These are phyloP conservation scores for Sebastolobus altivelis DNA, from an alignment of 2,797 vertebrate species.

Conservation along the genomic window DNA sequence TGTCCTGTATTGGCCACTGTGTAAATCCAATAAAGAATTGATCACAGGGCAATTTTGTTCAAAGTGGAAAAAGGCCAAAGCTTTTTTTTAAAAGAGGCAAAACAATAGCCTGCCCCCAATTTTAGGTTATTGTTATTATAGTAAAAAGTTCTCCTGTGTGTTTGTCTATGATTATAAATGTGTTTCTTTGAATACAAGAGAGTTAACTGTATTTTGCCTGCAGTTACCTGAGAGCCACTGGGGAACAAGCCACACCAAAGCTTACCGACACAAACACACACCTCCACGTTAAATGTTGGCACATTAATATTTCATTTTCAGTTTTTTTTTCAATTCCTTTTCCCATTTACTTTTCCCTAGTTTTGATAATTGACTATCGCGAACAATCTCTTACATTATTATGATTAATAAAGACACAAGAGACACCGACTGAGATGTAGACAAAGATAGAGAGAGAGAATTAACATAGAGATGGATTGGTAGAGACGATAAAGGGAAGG, in stretches of 20 bases:
- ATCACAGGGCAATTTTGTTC: constrained; percentile 29
- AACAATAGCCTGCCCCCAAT: neutral
- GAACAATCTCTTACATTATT: neutral
- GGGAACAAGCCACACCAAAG: neutral
- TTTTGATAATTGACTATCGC: neutral
- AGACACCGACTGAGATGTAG: neutral
- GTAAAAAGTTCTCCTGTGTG: neutral
- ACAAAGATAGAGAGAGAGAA: neutral
- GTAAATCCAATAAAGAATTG: constrained; percentile 49
- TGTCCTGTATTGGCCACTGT: constrained; percentile 32
- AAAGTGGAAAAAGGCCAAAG: constrained; percentile 24
- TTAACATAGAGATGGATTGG: neutral
- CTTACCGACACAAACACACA: neutral
- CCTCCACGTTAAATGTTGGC: neutral
- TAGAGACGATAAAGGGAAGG: neutral
- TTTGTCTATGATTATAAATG: constrained; percentile 3
- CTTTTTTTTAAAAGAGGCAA: constrained; percentile 5
- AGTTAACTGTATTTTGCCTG: neutral
- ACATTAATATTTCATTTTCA: constrained; percentile 6
- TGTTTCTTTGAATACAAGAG: neutral
- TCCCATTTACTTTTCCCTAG: neutral
- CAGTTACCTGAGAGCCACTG: neutral
- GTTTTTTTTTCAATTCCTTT: neutral
- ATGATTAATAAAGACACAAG: neutral
- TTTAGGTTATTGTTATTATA: neutral